Evolutionary conservation across 1,140 invertebrate species (phyloP).

Genomic region (Drosophila littoralis): DNA sequence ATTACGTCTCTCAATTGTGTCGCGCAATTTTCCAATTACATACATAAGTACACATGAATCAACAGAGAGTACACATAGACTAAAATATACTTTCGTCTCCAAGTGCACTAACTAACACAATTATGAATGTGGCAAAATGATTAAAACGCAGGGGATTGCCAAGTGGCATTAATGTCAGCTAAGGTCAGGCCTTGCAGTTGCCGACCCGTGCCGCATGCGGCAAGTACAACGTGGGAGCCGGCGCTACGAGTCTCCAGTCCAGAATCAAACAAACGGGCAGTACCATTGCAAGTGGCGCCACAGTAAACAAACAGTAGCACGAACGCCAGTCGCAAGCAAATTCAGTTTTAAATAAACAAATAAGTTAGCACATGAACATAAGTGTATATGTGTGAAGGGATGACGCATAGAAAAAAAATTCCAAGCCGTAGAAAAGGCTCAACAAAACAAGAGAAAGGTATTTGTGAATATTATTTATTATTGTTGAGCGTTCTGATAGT

Average conservation of each 20-base stretch:
- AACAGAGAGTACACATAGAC: neutral
- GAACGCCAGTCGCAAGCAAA: constrained; percentile 28
- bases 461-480: neutral
- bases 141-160: constrained; percentile 16
- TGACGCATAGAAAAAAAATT: constrained; percentile 30
- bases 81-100: too few relatives aligned
- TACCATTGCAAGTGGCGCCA: constrained; percentile 22
- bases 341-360: constrained; percentile 28
- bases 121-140: constrained; percentile 31
- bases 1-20: constrained; percentile 30
- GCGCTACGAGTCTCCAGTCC: neutral
- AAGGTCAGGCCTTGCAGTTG: constrained; percentile 28
- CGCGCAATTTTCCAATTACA: constrained; percentile 61
- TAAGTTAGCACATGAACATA: constrained; percentile 2
- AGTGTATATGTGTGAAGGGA: constrained; percentile 4
- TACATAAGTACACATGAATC: constrained; percentile 5
- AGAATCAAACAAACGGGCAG: constrained; percentile 9
- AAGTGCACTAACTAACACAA: constrained; percentile 11
- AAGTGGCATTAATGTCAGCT: constrained; percentile 13
- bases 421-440: neutral
- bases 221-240: constrained; percentile 14
- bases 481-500: neutral
- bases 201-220: constrained; percentile 19
- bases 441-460: neutral
- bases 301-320: constrained; percentile 40